These are phyloP conservation scores for Serranus cabrilla DNA, from an alignment of 2,797 vertebrate genomes.

Conservation along the genomic window DNA sequence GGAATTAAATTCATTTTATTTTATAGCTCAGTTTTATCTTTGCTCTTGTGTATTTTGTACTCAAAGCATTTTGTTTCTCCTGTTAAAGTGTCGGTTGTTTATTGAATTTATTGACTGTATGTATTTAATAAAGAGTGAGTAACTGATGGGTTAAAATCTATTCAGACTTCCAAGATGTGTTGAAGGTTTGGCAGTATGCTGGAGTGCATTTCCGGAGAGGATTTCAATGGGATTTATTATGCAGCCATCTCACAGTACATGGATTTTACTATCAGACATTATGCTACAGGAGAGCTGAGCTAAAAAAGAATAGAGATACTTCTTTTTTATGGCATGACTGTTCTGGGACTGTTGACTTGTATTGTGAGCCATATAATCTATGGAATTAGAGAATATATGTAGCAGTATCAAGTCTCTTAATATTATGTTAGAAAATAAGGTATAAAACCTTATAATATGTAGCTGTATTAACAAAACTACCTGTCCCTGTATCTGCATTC, in stretches of 20 bases:
- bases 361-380: constrained; percentile 14
- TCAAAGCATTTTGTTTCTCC: background rate
- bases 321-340: constrained; percentile 20
- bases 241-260: constrained; percentile 7
- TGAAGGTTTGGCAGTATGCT: background rate
- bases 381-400: background rate
- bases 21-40: constrained; percentile 12
- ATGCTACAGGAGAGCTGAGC: background rate
- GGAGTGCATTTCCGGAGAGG: background rate
- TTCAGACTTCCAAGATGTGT: background rate
- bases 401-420: background rate
- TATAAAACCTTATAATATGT: too few relatives aligned
- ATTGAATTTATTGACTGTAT: background rate
- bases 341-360: constrained; percentile 4
- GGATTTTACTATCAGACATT: constrained; percentile 26
- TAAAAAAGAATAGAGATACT: constrained; percentile 1
- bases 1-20: constrained; percentile 6
- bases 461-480: too few relatives aligned
- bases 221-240: constrained; percentile 33
- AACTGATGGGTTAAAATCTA: constrained; percentile 7
- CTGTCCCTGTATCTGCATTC: too few relatives aligned
- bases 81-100: background rate
- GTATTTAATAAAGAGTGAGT: background rate
- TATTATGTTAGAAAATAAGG: background rate
- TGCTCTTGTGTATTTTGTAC: constrained; percentile 1